Percentiles rank a stretch among this genome's conserved stretches.
Conservation (phyloP, 2,888 invertebrate species). For the Helobdella robusta region DNA sequence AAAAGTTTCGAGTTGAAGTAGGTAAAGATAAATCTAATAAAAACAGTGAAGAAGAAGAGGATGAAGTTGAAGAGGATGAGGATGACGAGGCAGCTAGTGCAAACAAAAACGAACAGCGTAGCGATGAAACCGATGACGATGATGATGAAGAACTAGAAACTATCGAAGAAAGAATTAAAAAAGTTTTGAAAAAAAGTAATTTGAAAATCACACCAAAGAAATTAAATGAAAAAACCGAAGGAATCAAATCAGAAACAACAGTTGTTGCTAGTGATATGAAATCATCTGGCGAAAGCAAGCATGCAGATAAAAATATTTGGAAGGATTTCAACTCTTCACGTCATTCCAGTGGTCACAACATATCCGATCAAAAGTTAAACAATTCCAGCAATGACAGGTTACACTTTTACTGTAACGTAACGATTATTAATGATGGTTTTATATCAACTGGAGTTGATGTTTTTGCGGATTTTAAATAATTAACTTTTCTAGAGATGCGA, state of each 20-base stretch:
- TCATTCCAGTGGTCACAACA: background rate
- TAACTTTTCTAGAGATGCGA: too few relatives aligned
- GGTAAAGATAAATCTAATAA: too few relatives aligned
- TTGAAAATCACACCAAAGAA: background rate
- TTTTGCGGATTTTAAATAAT: too few relatives aligned
- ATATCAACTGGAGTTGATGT: too few relatives aligned
- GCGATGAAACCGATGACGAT: conserved; percentile 5
- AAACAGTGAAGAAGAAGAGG: conserved; percentile 19
- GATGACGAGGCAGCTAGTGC: background rate
- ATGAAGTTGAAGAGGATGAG: conserved; percentile 21
- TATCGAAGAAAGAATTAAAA: conserved; percentile 22
- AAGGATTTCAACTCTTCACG: background rate
- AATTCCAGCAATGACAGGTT: too few relatives aligned
- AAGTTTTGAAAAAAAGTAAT: conserved; percentile 16
- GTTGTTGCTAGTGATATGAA: too few relatives aligned
- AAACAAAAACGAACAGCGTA: background rate
- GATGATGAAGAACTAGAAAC: conserved; percentile 19
- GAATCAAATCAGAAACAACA: background rate
- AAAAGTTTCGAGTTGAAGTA: too few relatives aligned
- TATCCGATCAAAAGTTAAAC: background rate
- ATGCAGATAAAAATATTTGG: background rate
- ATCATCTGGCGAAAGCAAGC: too few relatives aligned
- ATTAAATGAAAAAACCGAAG: background rate
- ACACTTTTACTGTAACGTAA: too few relatives aligned
- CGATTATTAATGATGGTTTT: too few relatives aligned